Evolutionary conservation across 2,888 invertebrate genomes (phyloP), one percentile per base, ranked within the genome.

Genomic region (Alloscopus bannaensis): DNA sequence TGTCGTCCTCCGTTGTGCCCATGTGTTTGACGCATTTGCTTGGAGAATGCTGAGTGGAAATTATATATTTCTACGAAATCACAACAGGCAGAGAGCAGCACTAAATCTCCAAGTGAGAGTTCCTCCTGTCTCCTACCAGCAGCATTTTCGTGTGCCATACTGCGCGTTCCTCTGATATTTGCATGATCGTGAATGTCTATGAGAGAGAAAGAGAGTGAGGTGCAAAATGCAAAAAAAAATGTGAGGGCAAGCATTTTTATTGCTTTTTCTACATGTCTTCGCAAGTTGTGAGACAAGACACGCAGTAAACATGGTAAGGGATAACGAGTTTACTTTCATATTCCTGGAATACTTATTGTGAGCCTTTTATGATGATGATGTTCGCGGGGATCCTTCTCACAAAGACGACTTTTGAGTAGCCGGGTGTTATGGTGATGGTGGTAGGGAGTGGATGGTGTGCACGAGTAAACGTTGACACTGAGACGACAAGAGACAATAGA

Each of bases 311-410:
- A 26, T 3, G 8, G 13, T 28, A 13, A 50, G 29, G 36, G 62
- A 45, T 52, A 72, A 72, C 72, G 55, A 72, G 72, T 55, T 64
- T n/a, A 55, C 42, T 55, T 72, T 20, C 22, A 62, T 62, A 60
- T 60, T 72, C 36, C n/a, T 13, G 20, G 52, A 72, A 52, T n/a
- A n/a, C n/a, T n/a, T n/a, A n/a, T n/a, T n/a, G n/a, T 62, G 50
- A 50, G 52, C 26, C 71, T 40, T 50, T 42, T 52, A 16, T 62
- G 60, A 60, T 60, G 70, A n/a, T n/a, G n/a, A n/a, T n/a, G n/a
- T n/a, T n/a, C 50, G 50, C 47, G 50, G 40, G 64, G 28, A 72
- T 29, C 72, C 22, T 62, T 50, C 36, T 62, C 24, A 57, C 40
- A 55, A 64, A 28, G 13, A 36, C 64, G 11, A 45, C 20, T 16